Percentiles rank a stretch among this genome's conserved stretches.
These are phyloP conservation scores for Myripristis jacobus DNA, from an alignment of 2,797 vertebrate species.

Conservation along the genomic window DNA sequence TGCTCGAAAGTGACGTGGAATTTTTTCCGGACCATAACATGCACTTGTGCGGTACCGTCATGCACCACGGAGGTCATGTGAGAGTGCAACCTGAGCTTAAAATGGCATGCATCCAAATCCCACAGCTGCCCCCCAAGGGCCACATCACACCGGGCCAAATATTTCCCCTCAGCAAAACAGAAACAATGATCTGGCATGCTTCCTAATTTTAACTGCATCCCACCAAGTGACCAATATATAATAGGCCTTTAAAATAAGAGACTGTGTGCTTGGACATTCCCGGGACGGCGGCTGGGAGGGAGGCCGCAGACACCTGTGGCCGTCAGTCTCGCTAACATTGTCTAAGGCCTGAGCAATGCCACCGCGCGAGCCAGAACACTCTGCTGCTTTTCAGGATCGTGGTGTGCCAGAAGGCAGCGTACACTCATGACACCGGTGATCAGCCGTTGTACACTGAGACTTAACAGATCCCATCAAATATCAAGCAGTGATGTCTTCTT, in stretches of 20 bases:
- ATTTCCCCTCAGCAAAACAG: constrained; percentile 77
- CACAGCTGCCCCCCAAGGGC: constrained; percentile 72
- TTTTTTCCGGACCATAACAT: constrained; percentile 66
- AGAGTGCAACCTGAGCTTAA: constrained; percentile 81
- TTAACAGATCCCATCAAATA: constrained; percentile 14
- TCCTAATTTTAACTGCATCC: constrained; percentile 79
- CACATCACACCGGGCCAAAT: constrained; percentile 74
- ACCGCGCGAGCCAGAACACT: constrained; percentile 36
- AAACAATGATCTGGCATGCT: constrained; percentile 79
- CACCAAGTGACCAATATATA: constrained; percentile 63
- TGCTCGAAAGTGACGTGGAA: constrained; percentile 67
- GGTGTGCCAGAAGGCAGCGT: constrained; percentile 27
- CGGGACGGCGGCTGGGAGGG: constrained; percentile 44
- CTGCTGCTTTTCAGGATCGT: constrained; percentile 17
- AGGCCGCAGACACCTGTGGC: constrained; percentile 70
- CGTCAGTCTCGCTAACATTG: constrained; percentile 64
- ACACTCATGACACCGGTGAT: not conserved
- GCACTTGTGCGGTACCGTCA: constrained; percentile 67
- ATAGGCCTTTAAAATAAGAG: constrained; percentile 73
- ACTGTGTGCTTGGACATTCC: constrained; percentile 66
- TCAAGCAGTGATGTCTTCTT: constrained; percentile 2
- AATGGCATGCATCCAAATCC: constrained; percentile 75
- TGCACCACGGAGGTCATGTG: constrained; percentile 75
- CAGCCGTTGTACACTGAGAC: constrained; percentile 26
- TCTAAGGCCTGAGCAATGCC: constrained; percentile 49